Percentiles rank a stretch among this genome's conserved stretches.
These are phyloP conservation scores for Myxocyprinus asiaticus DNA, from an alignment of 2,113 vertebrate genomes.

Conservation along the genomic window DNA sequence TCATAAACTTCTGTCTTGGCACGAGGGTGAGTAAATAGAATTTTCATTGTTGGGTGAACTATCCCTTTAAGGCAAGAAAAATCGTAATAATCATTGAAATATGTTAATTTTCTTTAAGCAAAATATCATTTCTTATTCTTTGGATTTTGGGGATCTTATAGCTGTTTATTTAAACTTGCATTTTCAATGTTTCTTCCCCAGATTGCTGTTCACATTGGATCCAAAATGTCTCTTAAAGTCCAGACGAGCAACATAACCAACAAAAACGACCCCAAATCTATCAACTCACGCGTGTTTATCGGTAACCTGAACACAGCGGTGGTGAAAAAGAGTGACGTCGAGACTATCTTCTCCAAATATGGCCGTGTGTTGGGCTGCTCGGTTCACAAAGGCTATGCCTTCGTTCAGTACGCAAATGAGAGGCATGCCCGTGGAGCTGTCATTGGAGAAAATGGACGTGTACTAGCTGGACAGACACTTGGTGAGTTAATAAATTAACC, in stretches of 20 bases:
- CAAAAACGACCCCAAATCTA: conserved; percentile 94
- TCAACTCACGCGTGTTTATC: conserved; percentile 95
- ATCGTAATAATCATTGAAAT: no score
- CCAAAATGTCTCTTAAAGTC: conserved; percentile 90
- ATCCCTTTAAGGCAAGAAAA: no score
- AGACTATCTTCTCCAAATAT: conserved; percentile 91
- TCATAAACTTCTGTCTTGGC: no score
- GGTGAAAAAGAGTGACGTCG: conserved; percentile 93
- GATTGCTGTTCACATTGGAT: conserved; percentile 36
- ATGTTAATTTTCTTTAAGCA: no score
- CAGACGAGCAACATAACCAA: conserved; percentile 95
- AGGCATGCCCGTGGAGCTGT: conserved; percentile 88
- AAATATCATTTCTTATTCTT: no score
- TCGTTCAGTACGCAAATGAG: conserved; percentile 91
- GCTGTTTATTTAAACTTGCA: no score
- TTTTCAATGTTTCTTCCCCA: conserved; percentile 9
- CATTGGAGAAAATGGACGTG: conserved; percentile 86
- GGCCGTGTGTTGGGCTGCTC: conserved; percentile 91
- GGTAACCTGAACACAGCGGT: conserved; percentile 94
- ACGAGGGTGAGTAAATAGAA: no score
- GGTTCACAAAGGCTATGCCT: conserved; percentile 91
- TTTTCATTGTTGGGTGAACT: no score
- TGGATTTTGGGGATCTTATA: no score
- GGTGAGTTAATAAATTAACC: conserved; percentile 70
- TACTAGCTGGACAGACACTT: conserved; percentile 89